Evolutionary conservation across 2,797 vertebrate species (phyloP).

Genomic region (Tadarida brasiliensis): DNA sequence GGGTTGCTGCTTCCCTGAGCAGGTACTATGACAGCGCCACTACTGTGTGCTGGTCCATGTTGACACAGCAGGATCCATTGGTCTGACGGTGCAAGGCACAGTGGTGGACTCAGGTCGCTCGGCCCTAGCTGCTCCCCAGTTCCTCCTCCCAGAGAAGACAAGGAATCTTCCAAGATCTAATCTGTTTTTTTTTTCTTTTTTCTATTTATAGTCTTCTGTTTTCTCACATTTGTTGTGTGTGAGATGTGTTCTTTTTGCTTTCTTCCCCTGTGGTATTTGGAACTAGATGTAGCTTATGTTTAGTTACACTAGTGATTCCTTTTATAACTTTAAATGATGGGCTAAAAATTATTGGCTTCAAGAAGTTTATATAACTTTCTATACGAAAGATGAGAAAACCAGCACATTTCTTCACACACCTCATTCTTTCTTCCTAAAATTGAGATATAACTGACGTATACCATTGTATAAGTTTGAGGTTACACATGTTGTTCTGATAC

Average conservation of each 20-base stretch:
- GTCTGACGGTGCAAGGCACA: no score
- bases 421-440: background rate
- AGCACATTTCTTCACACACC: background rate
- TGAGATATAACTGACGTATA: background rate
- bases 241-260: background rate
- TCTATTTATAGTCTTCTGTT: background rate
- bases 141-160: no score
- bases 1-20: no score
- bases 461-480: background rate
- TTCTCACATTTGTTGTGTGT: background rate
- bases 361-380: background rate
- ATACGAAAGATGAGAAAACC: background rate
- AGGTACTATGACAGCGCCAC: no score
- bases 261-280: background rate
- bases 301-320: background rate
- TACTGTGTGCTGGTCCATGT: no score
- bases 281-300: background rate
- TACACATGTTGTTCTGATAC: background rate
- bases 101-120: no score
- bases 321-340: background rate
- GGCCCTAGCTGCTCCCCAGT: no score
- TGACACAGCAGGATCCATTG: no score
- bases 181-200: background rate
- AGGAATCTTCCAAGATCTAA: no score
- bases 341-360: background rate